phyloP scores from a whole-genome alignment of 2,113 vertebrate genomes.

The Trogon melanurus region DNA sequence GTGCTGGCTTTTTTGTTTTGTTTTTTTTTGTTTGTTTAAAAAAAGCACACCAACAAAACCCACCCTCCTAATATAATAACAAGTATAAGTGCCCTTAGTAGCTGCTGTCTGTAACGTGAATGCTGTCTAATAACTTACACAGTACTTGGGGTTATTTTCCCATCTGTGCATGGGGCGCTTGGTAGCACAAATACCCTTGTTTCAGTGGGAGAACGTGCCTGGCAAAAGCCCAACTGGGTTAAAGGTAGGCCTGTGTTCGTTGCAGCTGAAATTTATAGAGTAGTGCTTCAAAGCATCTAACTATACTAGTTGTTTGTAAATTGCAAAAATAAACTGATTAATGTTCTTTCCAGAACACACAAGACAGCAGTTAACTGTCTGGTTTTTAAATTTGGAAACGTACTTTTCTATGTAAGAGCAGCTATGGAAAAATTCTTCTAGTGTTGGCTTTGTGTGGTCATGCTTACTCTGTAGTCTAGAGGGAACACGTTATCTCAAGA shows the following conservation, averaged over 20 bases:
- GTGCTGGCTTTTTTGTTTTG: not conserved
- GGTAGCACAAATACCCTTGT: not conserved
- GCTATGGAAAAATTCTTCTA: constrained; percentile 43
- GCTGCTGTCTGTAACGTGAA: not conserved
- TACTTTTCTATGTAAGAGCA: constrained; percentile 40
- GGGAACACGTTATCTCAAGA: not conserved
- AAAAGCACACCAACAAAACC: too few species aligned
- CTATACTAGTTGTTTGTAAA: constrained; percentile 42
- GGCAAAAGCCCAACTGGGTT: constrained; percentile 30
- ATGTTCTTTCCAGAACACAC: constrained; percentile 54
- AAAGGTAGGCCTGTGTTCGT: not conserved
- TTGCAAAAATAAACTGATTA: constrained; percentile 63
- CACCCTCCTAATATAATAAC: too few species aligned
- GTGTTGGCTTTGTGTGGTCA: not conserved
- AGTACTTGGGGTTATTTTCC: constrained; percentile 7
- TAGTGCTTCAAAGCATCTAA: not conserved
- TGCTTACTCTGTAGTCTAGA: not conserved
- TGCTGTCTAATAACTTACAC: not conserved
- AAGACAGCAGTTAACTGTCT: constrained; percentile 6
- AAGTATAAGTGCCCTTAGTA: too few species aligned
- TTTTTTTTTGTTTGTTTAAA: too few species aligned
- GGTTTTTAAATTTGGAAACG: constrained; percentile 55
- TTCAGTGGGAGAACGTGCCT: not conserved
- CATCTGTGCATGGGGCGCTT: not conserved
- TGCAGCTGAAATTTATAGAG: not conserved